Evolutionary conservation across 2,888 invertebrate genomes (phyloP), one percentile per base, ranked within the genome.

Genomic region (Lithophane socia): DNA sequence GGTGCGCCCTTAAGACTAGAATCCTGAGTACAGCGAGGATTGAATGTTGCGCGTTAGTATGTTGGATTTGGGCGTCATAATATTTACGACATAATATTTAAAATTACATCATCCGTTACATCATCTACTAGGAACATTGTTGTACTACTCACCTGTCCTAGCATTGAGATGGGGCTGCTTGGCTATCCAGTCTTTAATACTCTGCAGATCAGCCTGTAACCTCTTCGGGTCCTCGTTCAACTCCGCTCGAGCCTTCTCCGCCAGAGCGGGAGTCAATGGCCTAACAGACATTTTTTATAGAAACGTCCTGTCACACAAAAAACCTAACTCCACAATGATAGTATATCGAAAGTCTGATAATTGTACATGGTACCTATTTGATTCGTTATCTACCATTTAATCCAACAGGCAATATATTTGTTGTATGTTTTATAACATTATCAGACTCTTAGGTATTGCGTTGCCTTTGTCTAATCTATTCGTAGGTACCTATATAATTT

Each of bases 121-220:
- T 85, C 71, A 71, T 49, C 18, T 56, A 24, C 12, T 3, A 18
- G 18, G 13, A 29, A 68, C 10, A 61, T 37, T 60, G 21, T 47
- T 29, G 10, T 0, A 68, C 8, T 52, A 73, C 80, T 58, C 77
- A 93, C 94, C 94, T 86, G 91, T 93, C 78, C 93, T 90, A 10
- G 92, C 92, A 21, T 91, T 94, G 42, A 97, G 89, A 90, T 97
- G 97, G 0, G 97, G 96, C 87, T 97, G 97, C 87, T 97, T 97
- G 3, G 93, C 91, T 18, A 97, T 88, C 97, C 97, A 97, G 54
- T 97, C 95, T 86, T 96, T 96, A 37, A 97, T 92, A 85, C 95
- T 93, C 73, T 96, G 92, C 54, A 97, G 91, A 88, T 97, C 97
- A 75, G 94, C 94, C 1, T 90, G 89, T 61, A 97, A 89, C 61